These are phyloP conservation scores for Xenus cinereus DNA, from an alignment of 2,113 vertebrate genomes.

Conservation along the genomic window DNA sequence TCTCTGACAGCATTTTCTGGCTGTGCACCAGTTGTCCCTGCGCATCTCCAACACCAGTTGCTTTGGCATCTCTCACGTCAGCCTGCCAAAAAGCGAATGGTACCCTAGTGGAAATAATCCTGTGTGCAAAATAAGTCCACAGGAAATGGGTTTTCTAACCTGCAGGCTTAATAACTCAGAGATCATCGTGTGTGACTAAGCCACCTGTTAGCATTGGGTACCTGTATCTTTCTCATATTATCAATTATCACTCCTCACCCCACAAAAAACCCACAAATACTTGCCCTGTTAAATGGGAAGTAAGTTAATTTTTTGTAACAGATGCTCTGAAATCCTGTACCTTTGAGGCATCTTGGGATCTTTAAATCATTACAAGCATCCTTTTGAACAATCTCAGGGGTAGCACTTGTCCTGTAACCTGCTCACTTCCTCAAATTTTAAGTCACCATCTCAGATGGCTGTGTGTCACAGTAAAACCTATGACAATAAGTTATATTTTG, in stretches of 20 bases:
- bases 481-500: not conserved
- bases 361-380: not conserved
- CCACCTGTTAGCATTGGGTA: not conserved
- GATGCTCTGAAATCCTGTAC: not conserved
- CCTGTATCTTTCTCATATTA: not conserved
- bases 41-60: not conserved
- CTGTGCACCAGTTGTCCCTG: not conserved
- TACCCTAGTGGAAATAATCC: not conserved
- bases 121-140: not conserved
- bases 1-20: not conserved
- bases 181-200: not conserved
- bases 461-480: not conserved
- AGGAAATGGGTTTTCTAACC: not conserved
- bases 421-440: not conserved
- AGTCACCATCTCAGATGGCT: not conserved
- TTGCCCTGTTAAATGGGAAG: not conserved
- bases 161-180: not conserved
- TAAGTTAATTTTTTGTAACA: not conserved
- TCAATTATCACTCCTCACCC: not conserved
- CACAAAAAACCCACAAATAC: fast-evolving
- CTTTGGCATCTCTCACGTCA: not conserved
- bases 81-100: not conserved
- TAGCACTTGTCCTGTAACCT: not conserved
- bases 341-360: not conserved
- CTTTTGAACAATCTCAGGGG: not conserved